Conservation (phyloP, 2,113 vertebrate genomes). For the Ciconia stormi region DNA sequence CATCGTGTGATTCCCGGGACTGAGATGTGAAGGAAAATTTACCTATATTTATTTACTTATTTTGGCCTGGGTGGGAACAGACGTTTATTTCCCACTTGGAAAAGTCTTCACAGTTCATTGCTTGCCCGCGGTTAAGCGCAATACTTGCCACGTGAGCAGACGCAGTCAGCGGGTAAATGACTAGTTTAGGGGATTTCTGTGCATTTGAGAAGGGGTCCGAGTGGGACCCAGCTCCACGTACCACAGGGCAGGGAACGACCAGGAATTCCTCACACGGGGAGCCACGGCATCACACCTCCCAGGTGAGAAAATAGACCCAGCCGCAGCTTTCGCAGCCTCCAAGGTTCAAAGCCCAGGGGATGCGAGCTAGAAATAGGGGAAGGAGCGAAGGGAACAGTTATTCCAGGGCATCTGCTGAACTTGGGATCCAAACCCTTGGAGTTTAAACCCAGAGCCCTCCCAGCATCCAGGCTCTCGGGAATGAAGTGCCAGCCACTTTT, state of each 20-base stretch:
- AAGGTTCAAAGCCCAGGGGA: neutral
- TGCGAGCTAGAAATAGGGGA: fast-evolving
- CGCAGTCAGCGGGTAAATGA: neutral
- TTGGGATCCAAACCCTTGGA: neutral
- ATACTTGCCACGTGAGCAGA: fast-evolving
- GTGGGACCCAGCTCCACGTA: fast-evolving
- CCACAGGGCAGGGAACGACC: neutral
- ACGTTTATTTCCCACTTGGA: neutral
- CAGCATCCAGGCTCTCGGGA: fast-evolving
- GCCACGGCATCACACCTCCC: neutral
- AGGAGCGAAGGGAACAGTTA: neutral
- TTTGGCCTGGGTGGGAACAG: neutral
- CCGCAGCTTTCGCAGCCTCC: neutral
- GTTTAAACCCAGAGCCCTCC: neutral
- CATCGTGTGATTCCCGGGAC: neutral
- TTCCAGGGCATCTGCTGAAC: neutral
- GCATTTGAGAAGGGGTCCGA: neutral
- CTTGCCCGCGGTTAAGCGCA: fast-evolving
- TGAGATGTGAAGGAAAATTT: neutral
- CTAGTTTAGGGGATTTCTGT: neutral
- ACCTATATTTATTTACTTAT: neutral
- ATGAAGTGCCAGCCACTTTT: neutral
- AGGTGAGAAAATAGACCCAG: neutral
- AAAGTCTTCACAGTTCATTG: neutral
- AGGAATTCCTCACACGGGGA: neutral